Evolutionary conservation across 2,113 vertebrate species (phyloP), one percentile per base, ranked within the genome.

Genomic region (Coreoperca whiteheadi): DNA sequence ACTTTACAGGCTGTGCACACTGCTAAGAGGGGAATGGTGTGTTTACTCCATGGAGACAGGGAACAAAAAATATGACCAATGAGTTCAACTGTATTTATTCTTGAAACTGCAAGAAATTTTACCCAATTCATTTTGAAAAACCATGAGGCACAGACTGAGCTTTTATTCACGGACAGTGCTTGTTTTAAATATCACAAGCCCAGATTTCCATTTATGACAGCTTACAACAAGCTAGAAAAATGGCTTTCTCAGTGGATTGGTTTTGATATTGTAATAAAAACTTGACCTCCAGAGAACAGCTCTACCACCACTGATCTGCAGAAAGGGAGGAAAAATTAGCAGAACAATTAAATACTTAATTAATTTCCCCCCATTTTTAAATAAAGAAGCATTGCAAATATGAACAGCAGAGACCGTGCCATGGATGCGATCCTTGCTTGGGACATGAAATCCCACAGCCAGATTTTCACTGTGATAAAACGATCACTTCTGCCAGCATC

Each of bases 381-480:
- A 14, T 77, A 67, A 81, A 77, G 86, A 16, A 66, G 43, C 51
- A 41, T 56, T 41, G 75, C 37, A 88, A 68, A 75, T 66, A 74
- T 50, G 61, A 84, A 51, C 46, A 67, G 60, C 46, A 75, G 63
- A 68, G 74, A 84, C 59, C 6, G 53, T 20, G 61, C 72, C 46
- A 59, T 79, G 34, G 59, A 82, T 82, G 73, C 43, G 73, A 83
- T 83, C 72, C 59, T 51, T 57, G 51, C 74, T 66, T 39, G 75
- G 67, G 54, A 65, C 76, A 48, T 56, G 61, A 88, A 89, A 86
- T 88, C 89, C 89, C 72, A 57, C 73, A 23, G 79, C 34, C 88
- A 80, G 74, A 85, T 73, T 82, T 81, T 74, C 64, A 6, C 78
- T 81, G 61, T 75, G 83, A 88, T 87, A 75, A 83, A 88, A 81